Evolutionary conservation across 1,140 invertebrate genomes (phyloP).

Genomic region (Conus betulinus): DNA sequence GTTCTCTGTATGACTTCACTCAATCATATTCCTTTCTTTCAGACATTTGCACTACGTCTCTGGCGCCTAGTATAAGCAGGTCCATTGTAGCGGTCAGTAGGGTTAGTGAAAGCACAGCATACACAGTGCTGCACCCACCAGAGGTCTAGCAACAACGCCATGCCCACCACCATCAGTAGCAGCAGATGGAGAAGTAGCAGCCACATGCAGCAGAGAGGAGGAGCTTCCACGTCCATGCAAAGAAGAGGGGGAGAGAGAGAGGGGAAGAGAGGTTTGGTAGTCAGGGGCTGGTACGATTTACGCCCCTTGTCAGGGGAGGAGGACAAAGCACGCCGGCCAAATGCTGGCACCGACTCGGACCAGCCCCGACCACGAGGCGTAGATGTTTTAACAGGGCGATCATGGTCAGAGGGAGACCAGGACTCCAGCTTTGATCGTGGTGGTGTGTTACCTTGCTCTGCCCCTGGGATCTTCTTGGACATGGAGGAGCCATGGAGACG

Average conservation of each 20-base stretch:
- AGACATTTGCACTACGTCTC: too few relatives aligned
- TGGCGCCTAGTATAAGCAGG: background rate
- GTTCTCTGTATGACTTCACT: too few relatives aligned
- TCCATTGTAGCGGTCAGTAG: background rate
- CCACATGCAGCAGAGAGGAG: slow-evolving; percentile 21
- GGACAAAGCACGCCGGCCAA: background rate
- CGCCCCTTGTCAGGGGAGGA: slow-evolving; percentile 26
- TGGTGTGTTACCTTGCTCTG: too few relatives aligned
- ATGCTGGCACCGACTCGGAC: background rate
- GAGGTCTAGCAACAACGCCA: background rate
- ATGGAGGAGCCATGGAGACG: slow-evolving; percentile 10
- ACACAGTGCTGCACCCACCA: slow-evolving; percentile 36
- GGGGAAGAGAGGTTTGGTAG: background rate
- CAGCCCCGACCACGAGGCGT: slow-evolving; percentile 23
- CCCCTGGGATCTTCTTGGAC: slow-evolving; percentile 13
- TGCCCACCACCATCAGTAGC: slow-evolving; percentile 6
- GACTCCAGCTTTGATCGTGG: background rate
- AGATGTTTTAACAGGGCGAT: slow-evolving; percentile 21
- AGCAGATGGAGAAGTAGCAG: background rate
- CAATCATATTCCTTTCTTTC: too few relatives aligned
- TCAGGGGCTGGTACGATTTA: slow-evolving; percentile 13
- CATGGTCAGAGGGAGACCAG: slow-evolving; percentile 13
- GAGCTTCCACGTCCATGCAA: slow-evolving; percentile 22
- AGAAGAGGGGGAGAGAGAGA: slow-evolving; percentile 22
- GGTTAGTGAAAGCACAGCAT: slow-evolving; percentile 38